Evolutionary conservation across 2,888 invertebrate species (phyloP).

Genomic region (Orthosia cruda): DNA sequence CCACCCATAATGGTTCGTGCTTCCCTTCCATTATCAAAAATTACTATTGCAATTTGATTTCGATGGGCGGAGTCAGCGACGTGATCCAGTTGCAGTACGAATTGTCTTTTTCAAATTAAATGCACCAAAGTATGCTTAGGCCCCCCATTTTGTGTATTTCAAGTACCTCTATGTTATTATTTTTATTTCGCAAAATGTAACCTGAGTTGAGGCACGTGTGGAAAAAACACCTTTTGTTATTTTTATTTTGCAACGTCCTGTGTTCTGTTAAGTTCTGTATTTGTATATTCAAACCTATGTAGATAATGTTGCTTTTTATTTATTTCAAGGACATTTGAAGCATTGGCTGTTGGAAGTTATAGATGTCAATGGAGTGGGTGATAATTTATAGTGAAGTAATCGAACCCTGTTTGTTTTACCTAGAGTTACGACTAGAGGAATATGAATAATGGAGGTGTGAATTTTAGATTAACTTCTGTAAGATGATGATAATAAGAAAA

Average conservation of each 20-base stretch:
- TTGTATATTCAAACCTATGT: constrained; percentile 48
- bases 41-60: constrained; percentile 89
- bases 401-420: constrained; percentile 37
- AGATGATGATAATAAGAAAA: constrained; percentile 52
- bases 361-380: constrained; percentile 39
- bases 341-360: constrained; percentile 32
- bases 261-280: constrained; percentile 66
- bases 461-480: constrained; percentile 56
- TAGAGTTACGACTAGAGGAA: constrained; percentile 32
- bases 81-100: constrained; percentile 82
- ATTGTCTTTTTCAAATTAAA: constrained; percentile 90
- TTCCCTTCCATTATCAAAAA: constrained; percentile 89
- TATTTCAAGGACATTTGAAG: constrained; percentile 28
- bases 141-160: constrained; percentile 79
- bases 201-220: constrained; percentile 87
- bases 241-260: constrained; percentile 81
- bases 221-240: constrained; percentile 82
- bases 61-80: constrained; percentile 81
- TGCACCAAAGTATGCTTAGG: constrained; percentile 79
- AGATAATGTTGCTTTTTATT: constrained; percentile 53
- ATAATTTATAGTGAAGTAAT: constrained; percentile 56
- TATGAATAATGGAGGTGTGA: constrained; percentile 53
- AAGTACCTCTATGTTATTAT: constrained; percentile 79
- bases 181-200: constrained; percentile 85
- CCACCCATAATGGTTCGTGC: constrained; percentile 85